A percentile compares a stretch with the other conserved stretches of the same genome.
phyloP scores from a whole-genome alignment of 2,113 vertebrate genomes.

The Recurvirostra avosetta region DNA sequence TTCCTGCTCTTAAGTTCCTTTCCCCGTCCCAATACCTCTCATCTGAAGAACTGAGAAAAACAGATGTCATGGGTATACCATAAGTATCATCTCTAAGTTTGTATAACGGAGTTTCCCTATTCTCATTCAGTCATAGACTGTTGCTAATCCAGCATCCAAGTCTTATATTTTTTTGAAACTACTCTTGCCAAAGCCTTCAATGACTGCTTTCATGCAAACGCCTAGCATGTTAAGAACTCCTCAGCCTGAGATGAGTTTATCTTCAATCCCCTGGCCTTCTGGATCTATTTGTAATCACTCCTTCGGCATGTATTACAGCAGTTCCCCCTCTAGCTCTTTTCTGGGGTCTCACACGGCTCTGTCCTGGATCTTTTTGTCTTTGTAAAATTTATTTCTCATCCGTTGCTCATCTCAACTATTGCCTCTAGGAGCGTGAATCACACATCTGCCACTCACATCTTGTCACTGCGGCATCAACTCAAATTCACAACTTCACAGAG shows the following conservation, averaged over 20 bases:
- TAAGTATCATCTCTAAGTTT: not conserved
- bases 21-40: not conserved
- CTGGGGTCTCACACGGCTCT: not conserved
- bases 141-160: not conserved
- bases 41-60: not conserved
- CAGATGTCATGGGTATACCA: not conserved
- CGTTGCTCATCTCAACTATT: not conserved
- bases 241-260: not conserved
- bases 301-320: not conserved
- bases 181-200: not conserved
- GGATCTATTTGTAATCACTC: not conserved
- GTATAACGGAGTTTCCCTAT: not conserved
- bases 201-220: not conserved
- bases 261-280: not conserved
- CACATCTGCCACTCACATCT: not conserved
- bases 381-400: not conserved
- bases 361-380: not conserved
- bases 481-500: not conserved
- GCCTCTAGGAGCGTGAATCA: not conserved
- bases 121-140: not conserved
- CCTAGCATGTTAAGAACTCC: not conserved
- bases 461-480: not conserved
- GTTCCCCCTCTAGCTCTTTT: not conserved
- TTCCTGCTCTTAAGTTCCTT: not conserved
- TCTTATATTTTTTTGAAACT: not conserved